Conservation (phyloP, 2,113 vertebrate species). For the Zosterops lateralis region DNA sequence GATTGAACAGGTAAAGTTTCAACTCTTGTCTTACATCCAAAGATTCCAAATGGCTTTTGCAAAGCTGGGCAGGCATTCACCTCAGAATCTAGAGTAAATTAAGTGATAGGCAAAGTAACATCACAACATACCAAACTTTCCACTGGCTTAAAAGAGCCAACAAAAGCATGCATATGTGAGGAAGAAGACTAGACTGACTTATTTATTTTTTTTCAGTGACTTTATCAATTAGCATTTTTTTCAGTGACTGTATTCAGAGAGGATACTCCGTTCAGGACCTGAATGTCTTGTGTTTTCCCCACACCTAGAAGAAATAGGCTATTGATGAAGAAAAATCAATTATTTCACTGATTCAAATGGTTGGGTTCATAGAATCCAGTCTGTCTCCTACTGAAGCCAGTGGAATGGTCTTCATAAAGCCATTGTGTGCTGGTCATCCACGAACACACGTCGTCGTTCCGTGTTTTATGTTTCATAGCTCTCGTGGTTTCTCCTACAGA, state of each 20-base stretch:
- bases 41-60: not conserved
- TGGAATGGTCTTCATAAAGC: not conserved
- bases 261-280: not conserved
- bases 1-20: not conserved
- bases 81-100: not conserved
- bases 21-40: not conserved
- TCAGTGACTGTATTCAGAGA: not conserved
- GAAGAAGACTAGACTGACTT: not conserved
- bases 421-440: fast-evolving
- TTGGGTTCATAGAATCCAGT: not conserved
- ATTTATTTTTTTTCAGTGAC: not conserved
- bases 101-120: not conserved
- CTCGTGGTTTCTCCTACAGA: not conserved
- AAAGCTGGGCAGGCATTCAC: not conserved
- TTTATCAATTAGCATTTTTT: not conserved
- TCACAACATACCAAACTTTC: not conserved
- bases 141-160: not conserved
- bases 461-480: not conserved
- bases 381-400: not conserved
- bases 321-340: not conserved
- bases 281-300: not conserved
- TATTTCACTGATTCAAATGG: not conserved
- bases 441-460: fast-evolving
- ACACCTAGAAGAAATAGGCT: not conserved
- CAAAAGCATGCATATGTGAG: fast-evolving